Evolutionary conservation across 2,888 invertebrate species (phyloP), one percentile per base, ranked within the genome.

Genomic region (Latrodectus hesperus): DNA sequence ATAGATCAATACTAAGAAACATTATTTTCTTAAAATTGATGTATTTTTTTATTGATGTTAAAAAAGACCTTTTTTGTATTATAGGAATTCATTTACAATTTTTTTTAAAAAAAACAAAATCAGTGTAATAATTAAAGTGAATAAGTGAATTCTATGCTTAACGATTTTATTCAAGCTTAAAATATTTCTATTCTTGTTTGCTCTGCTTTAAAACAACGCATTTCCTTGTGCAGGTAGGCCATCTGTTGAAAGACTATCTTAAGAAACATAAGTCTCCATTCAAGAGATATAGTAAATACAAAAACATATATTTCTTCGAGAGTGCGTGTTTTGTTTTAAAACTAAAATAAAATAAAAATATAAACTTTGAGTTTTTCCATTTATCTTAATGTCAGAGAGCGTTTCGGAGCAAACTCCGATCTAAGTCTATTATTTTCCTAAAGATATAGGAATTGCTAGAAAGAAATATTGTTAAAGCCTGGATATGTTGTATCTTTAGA

Each of bases 321-420:
- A 71, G 78, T 70, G 70, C 70, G 70, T 68, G n/a, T 55, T 16
- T 10, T 38, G 55, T 38, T 38, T 38, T 70, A 79, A 79, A 68
- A 70, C 71, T 70, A 26, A 52, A 60, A 71, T 17, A 12, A 55
- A 22, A 26, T 14, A 55, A 78, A 68, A 71, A 76, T 38, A 76
- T 64, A 76, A 76, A 76, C 76, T 67, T 71, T 49, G 70, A 38
- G 70, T 60, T 67, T 49, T 10, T 68, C 78, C 78, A 79, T 79
- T 79, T 79, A 79, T 79, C 78, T 79, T 79, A 79, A 79, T 79
- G 78, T 79, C 78, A 79, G 71, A 49, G 49, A 70, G 26, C 17
- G 78, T 22, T 68, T 55, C 22, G 17, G 49, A 60, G 49, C 26
- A 53, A 79, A 79, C 67, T 79, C 49, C 17, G 65, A 26, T 55